phyloP scores from a whole-genome alignment of 2,113 vertebrate species.

The Poicephalus gulielmi region DNA sequence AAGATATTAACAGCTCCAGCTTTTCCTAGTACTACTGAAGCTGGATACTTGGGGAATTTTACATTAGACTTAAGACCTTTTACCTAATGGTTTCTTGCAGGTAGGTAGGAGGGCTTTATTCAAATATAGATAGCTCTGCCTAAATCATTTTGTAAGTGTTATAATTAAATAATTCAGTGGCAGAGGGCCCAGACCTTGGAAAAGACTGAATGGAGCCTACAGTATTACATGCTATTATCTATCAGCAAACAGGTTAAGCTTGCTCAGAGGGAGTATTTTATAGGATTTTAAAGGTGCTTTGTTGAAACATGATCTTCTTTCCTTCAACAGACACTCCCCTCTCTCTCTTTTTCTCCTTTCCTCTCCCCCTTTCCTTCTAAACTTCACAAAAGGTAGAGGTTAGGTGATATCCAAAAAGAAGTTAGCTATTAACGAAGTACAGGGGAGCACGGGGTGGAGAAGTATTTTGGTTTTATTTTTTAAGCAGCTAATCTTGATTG shows the following conservation, averaged over 20 bases:
- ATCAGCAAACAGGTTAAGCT: conserved; percentile 72
- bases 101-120: conserved; percentile 60
- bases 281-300: conserved; percentile 67
- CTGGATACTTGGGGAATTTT: conserved; percentile 29
- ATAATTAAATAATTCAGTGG: conserved; percentile 61
- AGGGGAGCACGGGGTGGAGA: background rate
- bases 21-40: background rate
- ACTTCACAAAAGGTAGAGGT: conserved; percentile 2
- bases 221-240: conserved; percentile 56
- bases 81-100: conserved; percentile 40
- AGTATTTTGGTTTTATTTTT: background rate
- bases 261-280: conserved; percentile 61
- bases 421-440: background rate
- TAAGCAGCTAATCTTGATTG: background rate
- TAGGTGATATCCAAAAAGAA: background rate
- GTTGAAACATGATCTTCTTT: conserved; percentile 70
- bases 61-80: conserved; percentile 21
- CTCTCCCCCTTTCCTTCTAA: background rate
- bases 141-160: conserved; percentile 56
- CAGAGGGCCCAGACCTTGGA: conserved; percentile 50
- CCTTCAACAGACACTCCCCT: conserved; percentile 7
- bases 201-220: conserved; percentile 49
- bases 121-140: conserved; percentile 59
- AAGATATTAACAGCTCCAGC: background rate
- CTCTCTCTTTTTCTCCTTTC: background rate